A percentile compares a stretch with the other conserved stretches of the same genome.
Evolutionary conservation across 2,797 vertebrate genomes (phyloP).

Genomic region (Sebastes hopkinsi): DNA sequence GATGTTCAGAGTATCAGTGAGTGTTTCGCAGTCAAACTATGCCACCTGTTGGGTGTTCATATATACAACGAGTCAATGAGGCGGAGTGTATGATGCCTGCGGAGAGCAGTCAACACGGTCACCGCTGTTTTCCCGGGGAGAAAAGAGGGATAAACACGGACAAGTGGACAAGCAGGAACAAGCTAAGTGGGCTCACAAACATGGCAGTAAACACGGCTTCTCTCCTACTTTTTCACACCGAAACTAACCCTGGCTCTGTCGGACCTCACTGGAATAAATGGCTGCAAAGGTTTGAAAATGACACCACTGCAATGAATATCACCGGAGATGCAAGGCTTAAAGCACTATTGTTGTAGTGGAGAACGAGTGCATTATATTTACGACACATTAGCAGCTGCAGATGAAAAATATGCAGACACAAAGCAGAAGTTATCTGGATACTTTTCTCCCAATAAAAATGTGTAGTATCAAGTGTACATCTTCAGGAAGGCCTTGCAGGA

Average conservation of each 20-base stretch:
- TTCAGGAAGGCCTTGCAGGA: too few relatives aligned
- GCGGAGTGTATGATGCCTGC: too few relatives aligned
- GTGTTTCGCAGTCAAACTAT: too few relatives aligned
- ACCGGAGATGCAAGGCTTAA: background rate
- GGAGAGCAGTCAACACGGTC: too few relatives aligned
- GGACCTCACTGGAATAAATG: background rate
- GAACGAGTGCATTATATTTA: background rate
- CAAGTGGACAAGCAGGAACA: background rate
- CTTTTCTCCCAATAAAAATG: background rate
- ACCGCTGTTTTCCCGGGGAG: background rate
- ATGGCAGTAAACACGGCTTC: background rate
- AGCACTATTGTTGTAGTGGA: background rate
- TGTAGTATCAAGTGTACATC: too few relatives aligned
- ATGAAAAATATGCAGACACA: background rate
- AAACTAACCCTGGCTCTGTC: background rate
- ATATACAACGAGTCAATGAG: too few relatives aligned
- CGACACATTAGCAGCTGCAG: background rate
- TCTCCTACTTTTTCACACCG: background rate
- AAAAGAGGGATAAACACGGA: background rate
- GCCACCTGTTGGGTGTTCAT: too few relatives aligned
- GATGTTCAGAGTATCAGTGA: too few relatives aligned
- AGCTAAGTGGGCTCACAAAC: background rate
- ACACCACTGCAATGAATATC: background rate
- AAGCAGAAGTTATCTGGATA: background rate
- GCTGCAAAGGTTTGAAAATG: background rate